A percentile compares a stretch with the other conserved stretches of the same genome.
Conservation (phyloP, 2,113 vertebrate species). For the Rattus rattus region DNA sequence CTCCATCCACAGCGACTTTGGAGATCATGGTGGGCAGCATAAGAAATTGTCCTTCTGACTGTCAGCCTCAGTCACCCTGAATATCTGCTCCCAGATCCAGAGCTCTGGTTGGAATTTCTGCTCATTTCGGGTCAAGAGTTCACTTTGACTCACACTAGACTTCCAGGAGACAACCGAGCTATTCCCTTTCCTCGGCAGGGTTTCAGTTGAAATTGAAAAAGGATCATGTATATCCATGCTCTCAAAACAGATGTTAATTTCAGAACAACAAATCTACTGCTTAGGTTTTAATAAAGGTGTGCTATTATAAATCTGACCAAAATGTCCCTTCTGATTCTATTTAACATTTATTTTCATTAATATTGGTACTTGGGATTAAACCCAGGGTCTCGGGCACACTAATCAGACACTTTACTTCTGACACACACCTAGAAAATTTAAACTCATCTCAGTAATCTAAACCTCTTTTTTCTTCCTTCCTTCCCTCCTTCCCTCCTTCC, state of each 20-base stretch:
- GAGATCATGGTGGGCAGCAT: not conserved
- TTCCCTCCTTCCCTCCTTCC: not conserved
- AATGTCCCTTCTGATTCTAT: not conserved
- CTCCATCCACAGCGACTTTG: not conserved
- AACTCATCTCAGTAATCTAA: not conserved
- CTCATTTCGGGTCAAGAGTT: not conserved
- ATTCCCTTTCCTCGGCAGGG: not conserved
- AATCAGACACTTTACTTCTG: not conserved
- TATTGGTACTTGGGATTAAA: not conserved
- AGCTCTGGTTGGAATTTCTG: not conserved
- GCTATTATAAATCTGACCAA: slow-evolving; percentile 28
- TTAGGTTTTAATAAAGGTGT: slow-evolving; percentile 5
- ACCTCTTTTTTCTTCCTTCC: not conserved
- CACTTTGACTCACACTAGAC: not conserved
- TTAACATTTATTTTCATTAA: not conserved
- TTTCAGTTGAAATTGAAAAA: slow-evolving; percentile 43
- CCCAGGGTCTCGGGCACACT: not conserved
- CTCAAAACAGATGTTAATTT: slow-evolving; percentile 40
- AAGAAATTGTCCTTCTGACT: not conserved
- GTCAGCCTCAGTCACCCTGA: too few species aligned
- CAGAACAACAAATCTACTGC: not conserved
- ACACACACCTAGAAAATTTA: not conserved
- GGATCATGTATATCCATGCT: not conserved
- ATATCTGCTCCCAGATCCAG: not conserved
- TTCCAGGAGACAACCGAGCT: not conserved